Evolutionary conservation across 1,140 invertebrate species (phyloP).

Genomic region (Copidosoma floridanum): DNA sequence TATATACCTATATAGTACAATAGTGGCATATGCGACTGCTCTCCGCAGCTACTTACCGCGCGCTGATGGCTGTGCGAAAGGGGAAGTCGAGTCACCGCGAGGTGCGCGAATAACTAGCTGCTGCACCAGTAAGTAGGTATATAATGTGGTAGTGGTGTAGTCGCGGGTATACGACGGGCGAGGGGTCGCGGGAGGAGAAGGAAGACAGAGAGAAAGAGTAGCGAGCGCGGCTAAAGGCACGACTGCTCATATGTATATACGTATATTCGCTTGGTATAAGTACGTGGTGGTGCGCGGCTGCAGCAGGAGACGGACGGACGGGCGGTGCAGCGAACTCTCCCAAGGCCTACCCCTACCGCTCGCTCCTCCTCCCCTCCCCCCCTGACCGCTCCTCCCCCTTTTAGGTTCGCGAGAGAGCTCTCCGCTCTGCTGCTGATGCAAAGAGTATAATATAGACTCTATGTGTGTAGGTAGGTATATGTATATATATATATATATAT

Average conservation of each 20-base stretch:
- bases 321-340: slow-evolving; percentile 57
- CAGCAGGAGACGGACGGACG: slow-evolving; percentile 42
- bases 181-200: slow-evolving; percentile 17
- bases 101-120: slow-evolving; percentile 19
- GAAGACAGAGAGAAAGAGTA: slow-evolving; percentile 11
- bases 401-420: neutral
- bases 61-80: slow-evolving; percentile 45
- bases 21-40: too few species aligned
- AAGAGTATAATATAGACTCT: neutral
- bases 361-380: slow-evolving; percentile 13
- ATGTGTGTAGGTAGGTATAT: too few species aligned
- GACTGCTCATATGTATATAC: too few species aligned
- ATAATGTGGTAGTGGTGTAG: slow-evolving; percentile 16
- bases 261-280: too few species aligned
- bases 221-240: slow-evolving; percentile 4
- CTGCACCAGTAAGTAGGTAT: too few species aligned
- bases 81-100: slow-evolving; percentile 43
- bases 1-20: too few species aligned
- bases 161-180: slow-evolving; percentile 9
- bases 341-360: slow-evolving; percentile 44
- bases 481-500: too few species aligned
- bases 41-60: too few species aligned
- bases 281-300: slow-evolving; percentile 23
- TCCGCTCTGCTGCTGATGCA: neutral
- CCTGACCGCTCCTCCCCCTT: slow-evolving; percentile 4